Evolutionary conservation across 1,140 invertebrate genomes (phyloP).

Genomic region (Sipha flava): DNA sequence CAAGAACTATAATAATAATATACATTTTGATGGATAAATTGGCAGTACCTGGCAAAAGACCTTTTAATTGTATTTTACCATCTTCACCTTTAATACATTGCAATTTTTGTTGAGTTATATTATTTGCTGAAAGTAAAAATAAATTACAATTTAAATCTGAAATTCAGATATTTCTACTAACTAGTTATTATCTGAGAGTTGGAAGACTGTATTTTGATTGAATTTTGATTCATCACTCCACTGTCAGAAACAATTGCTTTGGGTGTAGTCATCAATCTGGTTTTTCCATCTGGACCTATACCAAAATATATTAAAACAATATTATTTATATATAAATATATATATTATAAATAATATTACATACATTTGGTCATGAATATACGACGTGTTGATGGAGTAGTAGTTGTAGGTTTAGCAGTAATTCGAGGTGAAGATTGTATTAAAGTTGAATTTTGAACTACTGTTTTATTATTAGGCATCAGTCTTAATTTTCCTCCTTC

Average conservation of each 20-base stretch:
- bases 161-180: not conserved
- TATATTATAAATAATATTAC: constrained; percentile 14
- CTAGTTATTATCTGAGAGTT: constrained; percentile 3
- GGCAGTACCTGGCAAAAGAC: constrained; percentile 71
- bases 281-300: constrained; percentile 53
- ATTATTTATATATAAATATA: not conserved
- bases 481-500: constrained; percentile 4
- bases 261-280: constrained; percentile 59
- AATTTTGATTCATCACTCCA: constrained; percentile 5
- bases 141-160: not conserved
- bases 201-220: not conserved
- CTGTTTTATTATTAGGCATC: constrained; percentile 17
- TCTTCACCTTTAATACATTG: constrained; percentile 83
- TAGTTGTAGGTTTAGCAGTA: constrained; percentile 52
- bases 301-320: not conserved
- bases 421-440: not conserved
- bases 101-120: constrained; percentile 59
- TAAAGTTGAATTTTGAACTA: not conserved
- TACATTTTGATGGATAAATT: too few species aligned
- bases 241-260: constrained; percentile 48
- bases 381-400: constrained; percentile 50
- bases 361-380: constrained; percentile 70
- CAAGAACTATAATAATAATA: not conserved
- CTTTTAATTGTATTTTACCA: constrained; percentile 84
- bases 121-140: constrained; percentile 32